Conservation (phyloP, 2,797 vertebrate species). For the Heliangelus exortis region DNA sequence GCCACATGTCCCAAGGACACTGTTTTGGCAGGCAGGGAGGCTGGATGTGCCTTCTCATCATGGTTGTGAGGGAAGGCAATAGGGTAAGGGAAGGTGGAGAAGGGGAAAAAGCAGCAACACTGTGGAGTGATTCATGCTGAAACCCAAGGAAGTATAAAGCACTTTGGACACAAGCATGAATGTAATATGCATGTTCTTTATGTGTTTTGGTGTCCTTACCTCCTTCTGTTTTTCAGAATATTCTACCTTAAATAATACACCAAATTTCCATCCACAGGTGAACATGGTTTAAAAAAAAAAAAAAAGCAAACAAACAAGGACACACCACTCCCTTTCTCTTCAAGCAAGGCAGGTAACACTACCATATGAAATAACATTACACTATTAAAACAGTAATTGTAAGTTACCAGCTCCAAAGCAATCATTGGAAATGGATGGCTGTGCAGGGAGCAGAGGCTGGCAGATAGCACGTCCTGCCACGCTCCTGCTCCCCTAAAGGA, state of each 20-base stretch:
- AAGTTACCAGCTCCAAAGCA: not conserved
- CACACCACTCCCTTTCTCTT: not conserved
- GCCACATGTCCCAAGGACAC: not conserved
- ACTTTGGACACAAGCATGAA: rapidly evolving
- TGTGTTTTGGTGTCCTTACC: not conserved
- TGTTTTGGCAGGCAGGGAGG: rapidly evolving
- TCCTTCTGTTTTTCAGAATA: not conserved
- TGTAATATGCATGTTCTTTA: not conserved
- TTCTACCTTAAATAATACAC: not conserved
- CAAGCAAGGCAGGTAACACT: not conserved
- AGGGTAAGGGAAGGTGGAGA: not conserved
- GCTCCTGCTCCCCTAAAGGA: not conserved
- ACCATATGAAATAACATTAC: not conserved
- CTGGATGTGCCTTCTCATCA: not conserved
- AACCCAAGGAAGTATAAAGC: not conserved
- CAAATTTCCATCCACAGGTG: not conserved
- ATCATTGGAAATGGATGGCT: not conserved
- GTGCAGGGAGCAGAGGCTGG: not conserved
- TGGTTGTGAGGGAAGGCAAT: not conserved
- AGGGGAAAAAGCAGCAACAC: not conserved
- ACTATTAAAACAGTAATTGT: not conserved
- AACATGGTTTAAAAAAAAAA: not conserved
- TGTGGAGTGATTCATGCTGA: rapidly evolving
- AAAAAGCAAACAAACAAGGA: too few relatives aligned
- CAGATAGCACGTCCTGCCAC: not conserved